Evolutionary conservation across 2,797 vertebrate species (phyloP), one percentile per base, ranked within the genome.

Genomic region (Notamacropus eugenii): DNA sequence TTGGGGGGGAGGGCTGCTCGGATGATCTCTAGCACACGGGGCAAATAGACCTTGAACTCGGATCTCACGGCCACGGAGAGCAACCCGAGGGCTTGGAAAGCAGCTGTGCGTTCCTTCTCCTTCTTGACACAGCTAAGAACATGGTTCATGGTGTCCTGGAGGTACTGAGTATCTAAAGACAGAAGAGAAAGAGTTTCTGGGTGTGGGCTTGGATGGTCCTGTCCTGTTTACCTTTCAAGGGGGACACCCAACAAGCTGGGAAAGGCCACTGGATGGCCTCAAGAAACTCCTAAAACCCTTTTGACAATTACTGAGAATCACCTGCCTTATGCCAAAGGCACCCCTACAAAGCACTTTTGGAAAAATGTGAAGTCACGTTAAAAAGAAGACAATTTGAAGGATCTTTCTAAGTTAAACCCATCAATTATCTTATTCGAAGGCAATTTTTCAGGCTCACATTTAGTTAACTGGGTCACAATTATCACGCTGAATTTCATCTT

Each of bases 71-170:
- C 99, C 94, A 99, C 99, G 4, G 99, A 99, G 96, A 99, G 99
- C 59, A 99, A 99, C 22, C 99, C 99, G 96, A 99, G 98, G 40
- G 99, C 99, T 97, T 99, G 99, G 98, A 99, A 99, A 16, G 99
- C 99, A 58, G 99, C 99, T 0, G 99, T 99, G 31, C 99, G 98
- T 95, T 99, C 99, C 97, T 99, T 99, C 97, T 99, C 99, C 96
- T 99, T 99, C 98, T 99, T 99, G 96, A 99, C 99, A 92, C 99
- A 99, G 97, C 99, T 99, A 94, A 99, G 98, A 97, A 99, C 99
- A 90, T 99, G 99, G 95, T 99, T 99, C 99, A 99, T 99, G 6
- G 99, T 99, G 98, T 99, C 99, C 22, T 99, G 99, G 97, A 99
- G 99, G 98, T 99, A 99, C 98, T 99, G 99, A 97, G 99, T 99